Evolutionary conservation across 2,797 vertebrate species (phyloP).

Genomic region (Argyrosomus regius): DNA sequence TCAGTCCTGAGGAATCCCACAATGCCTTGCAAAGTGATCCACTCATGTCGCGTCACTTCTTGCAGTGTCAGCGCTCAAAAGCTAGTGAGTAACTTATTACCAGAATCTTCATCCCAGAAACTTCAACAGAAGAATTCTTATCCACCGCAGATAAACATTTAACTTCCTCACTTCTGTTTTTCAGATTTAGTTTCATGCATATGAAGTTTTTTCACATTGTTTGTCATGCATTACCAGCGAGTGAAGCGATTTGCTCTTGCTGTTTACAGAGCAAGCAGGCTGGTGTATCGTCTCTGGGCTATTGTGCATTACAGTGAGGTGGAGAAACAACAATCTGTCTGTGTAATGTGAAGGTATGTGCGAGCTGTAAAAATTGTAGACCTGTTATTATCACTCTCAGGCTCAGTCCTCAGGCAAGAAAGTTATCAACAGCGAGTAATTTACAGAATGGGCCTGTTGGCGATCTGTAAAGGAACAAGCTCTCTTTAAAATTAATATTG

Average conservation of each 20-base stretch:
- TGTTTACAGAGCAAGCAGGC: slow-evolving; percentile 28
- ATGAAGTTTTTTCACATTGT: background rate
- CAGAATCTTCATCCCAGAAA: background rate
- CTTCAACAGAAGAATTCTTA: background rate
- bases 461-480: background rate
- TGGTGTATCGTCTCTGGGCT: slow-evolving; percentile 23
- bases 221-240: background rate
- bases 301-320: slow-evolving; percentile 11
- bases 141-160: background rate
- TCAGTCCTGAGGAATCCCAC: background rate
- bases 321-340: slow-evolving; percentile 39
- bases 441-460: slow-evolving; percentile 3
- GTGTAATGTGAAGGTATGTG: slow-evolving; percentile 52
- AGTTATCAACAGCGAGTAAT: slow-evolving; percentile 42
- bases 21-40: no score
- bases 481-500: slow-evolving; percentile 28
- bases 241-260: background rate
- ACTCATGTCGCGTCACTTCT: no score
- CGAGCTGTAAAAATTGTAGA: slow-evolving; percentile 47
- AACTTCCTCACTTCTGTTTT: background rate
- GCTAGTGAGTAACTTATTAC: background rate
- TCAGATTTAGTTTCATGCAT: no score
- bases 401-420: slow-evolving; percentile 39
- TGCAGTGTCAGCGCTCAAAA: background rate
- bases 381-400: slow-evolving; percentile 40